Conservation (phyloP, 53 echinoderm and acorn worm genomes). For the Henricia sp. region DNA sequence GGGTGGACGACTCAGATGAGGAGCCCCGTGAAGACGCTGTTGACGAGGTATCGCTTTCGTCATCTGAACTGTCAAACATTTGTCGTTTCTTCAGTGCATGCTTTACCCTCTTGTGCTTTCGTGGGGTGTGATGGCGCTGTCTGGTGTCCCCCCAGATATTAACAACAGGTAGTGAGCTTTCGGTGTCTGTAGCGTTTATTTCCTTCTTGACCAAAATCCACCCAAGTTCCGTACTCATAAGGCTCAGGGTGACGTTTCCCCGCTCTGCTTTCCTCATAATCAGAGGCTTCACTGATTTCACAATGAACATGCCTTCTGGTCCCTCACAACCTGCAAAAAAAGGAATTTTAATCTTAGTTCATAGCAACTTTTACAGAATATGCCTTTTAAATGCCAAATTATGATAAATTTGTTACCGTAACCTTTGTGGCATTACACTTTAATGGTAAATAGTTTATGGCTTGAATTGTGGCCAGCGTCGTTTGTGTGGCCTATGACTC, state of each 20-base stretch:
- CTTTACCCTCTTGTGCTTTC: not conserved
- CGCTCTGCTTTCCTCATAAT: not conserved
- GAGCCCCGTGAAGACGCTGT: not conserved
- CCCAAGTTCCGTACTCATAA: too few species aligned
- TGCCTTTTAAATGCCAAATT: too few species aligned
- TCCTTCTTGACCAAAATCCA: conserved; percentile 10
- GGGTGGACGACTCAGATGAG: not conserved
- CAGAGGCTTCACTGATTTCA: not conserved
- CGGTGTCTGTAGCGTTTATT: not conserved
- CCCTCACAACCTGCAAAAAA: not conserved
- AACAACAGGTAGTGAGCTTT: not conserved
- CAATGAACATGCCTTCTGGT: not conserved
- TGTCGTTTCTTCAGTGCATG: not conserved
- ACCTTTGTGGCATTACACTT: too few species aligned
- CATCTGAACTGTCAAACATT: too few species aligned
- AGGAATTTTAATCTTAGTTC: too few species aligned
- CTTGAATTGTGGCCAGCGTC: too few species aligned
- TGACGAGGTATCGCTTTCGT: not conserved
- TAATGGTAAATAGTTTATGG: too few species aligned
- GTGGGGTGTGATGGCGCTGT: too few species aligned
- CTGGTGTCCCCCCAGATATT: not conserved
- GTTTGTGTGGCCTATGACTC: too few species aligned
- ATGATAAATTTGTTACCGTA: too few species aligned
- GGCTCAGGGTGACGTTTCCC: not conserved
- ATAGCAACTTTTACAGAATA: too few species aligned